These are phyloP conservation scores for Cnemophilus loriae DNA, from an alignment of 2,113 vertebrate species.

Conservation along the genomic window DNA sequence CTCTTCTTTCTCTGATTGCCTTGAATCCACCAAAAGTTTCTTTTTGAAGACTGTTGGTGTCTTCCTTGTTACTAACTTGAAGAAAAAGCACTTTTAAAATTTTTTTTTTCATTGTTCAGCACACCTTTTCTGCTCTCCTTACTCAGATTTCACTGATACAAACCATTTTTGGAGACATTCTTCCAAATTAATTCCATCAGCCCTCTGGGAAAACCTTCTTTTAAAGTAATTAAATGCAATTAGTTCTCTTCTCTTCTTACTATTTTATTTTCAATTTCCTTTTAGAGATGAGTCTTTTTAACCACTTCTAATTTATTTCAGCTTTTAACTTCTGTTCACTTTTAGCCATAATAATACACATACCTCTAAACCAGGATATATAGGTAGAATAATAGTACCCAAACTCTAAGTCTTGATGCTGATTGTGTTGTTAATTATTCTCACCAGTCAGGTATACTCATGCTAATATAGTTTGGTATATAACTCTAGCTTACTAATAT, in stretches of 20 bases:
- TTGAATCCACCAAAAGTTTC: not conserved
- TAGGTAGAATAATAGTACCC: not conserved
- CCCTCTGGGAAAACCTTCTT: not conserved
- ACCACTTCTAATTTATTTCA: not conserved
- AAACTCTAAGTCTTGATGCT: not conserved
- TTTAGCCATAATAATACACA: not conserved
- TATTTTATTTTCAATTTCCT: not conserved
- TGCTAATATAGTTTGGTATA: not conserved
- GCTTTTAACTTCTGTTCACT: not conserved
- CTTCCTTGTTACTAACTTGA: not conserved
- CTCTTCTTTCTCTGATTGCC: not conserved
- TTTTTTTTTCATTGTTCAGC: not conserved
- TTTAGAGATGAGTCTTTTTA: not conserved
- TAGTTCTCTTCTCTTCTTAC: not conserved
- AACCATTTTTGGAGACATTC: not conserved
- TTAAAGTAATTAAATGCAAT: not conserved
- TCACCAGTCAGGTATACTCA: not conserved
- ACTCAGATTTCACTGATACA: not conserved
- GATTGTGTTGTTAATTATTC: not conserved
- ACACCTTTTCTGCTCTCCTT: not conserved
- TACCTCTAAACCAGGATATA: not conserved
- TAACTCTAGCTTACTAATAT: not conserved
- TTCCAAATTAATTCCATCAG: not conserved
- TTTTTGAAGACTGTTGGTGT: not conserved
- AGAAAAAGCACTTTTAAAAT: not conserved